These are phyloP conservation scores for Halichondria panicea DNA, from an alignment of 37 sponge, comb jelly and placozoan species.

Conservation along the genomic window DNA sequence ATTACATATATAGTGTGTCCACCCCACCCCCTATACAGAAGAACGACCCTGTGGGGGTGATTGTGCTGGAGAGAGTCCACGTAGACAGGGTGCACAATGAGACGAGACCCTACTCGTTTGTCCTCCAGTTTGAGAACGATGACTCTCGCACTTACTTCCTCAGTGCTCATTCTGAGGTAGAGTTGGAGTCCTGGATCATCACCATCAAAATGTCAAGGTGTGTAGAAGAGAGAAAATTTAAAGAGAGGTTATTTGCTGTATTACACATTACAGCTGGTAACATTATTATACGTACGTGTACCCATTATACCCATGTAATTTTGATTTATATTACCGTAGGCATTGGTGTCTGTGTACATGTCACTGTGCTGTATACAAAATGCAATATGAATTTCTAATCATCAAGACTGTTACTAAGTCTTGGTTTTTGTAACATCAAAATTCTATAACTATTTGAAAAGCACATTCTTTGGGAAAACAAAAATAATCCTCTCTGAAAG, in stretches of 20 bases:
- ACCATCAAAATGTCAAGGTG: conserved; percentile 66
- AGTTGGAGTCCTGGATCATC: conserved; percentile 52
- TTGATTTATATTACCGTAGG: no score
- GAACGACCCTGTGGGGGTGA: conserved; percentile 50
- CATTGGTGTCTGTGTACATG: no score
- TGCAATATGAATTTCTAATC: no score
- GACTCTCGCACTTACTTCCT: conserved; percentile 53
- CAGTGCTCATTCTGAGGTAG: conserved; percentile 53
- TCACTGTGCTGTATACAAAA: no score
- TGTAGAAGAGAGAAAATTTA: not conserved
- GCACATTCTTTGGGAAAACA: no score
- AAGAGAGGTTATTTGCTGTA: not conserved
- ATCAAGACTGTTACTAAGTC: no score
- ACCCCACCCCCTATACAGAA: no score
- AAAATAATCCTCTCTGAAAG: no score
- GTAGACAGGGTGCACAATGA: conserved; percentile 25
- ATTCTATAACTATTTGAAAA: no score
- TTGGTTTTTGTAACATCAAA: no score
- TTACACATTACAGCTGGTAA: not conserved
- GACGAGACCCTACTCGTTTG: conserved; percentile 48
- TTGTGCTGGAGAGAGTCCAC: conserved; percentile 54
- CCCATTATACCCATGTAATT: no score
- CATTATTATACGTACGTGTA: not conserved
- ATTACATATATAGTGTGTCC: no score
- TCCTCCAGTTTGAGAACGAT: conserved; percentile 54